These are phyloP conservation scores for Megalurothrips usitatus DNA, from an alignment of 2,888 invertebrate species.

Conservation along the genomic window DNA sequence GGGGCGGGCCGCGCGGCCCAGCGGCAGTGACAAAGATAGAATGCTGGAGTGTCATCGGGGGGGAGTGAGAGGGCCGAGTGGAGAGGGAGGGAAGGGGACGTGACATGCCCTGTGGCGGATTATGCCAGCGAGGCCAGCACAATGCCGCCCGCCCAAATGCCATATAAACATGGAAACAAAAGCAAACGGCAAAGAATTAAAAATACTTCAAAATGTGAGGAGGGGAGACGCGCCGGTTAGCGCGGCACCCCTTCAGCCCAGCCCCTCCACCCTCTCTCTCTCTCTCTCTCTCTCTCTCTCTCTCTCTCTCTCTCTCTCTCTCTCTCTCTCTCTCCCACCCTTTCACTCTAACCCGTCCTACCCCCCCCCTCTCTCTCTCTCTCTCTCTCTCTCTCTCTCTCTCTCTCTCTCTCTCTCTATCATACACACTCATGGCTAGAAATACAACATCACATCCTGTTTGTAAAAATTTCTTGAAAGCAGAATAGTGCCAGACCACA, in stretches of 20 bases:
- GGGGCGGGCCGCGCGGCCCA: neutral
- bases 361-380: neutral
- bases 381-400: neutral
- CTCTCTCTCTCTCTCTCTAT: neutral
- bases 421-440: no score
- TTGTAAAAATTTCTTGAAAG: no score
- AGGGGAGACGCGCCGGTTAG: no score
- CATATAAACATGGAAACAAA: conserved; percentile 10
- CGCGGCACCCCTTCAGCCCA: neutral
- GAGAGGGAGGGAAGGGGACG: neutral
- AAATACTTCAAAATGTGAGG: neutral
- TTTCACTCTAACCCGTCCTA: no score
- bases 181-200: neutral
- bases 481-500: no score
- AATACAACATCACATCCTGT: no score
- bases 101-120: neutral
- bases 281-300: neutral
- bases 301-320: neutral
- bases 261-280: neutral
- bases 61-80: neutral
- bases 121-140: neutral
- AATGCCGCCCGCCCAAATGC: neutral
- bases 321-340: no score
- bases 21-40: neutral
- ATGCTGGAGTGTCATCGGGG: neutral